Base-by-base conservation (phyloP, 2,888 invertebrate genomes). In the Callosobruchus maculatus region DNA sequence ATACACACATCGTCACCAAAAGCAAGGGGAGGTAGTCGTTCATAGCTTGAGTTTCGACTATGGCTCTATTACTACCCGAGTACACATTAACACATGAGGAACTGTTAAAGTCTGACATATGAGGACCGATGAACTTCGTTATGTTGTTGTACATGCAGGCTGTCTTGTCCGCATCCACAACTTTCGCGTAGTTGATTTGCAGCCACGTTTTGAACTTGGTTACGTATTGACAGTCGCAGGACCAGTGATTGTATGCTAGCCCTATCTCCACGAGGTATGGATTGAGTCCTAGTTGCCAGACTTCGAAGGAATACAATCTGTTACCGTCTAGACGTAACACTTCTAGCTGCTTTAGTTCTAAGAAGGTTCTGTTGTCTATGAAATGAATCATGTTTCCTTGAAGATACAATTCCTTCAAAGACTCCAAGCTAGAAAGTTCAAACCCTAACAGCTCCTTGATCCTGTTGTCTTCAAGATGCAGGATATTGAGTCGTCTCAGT, bases 381-480 rank as follows among this genome's bases (percentile, higher is more conserved):
- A 91, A 92, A 81, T 92, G 90, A 82, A 97, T 92, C 86, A 92
- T 90, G 88, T 97, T 97, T 84, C 93, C 93, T 85, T 97, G 95
- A 78, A 97, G 89, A 88, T 96, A 96, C 74, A 97, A 89, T 85
- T 97, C 97, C 75, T 93, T 91, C 80, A 97, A 90, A 85, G 92
- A 93, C 85, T 95, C 95, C 81, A 97, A 87, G 78, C 93, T 93
- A 76, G 92, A 91, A 84, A 97, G 90, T 87, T 97, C 97, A 83
- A 93, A 94, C 72, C 96, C 97, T 81, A 93, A 88, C 79, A 97
- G 89, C 80, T 92, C 91, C 83, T 92, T 92, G 80, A 97, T 92
- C 84, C 92, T 91, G 87, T 97, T 97, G 85, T 95, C 93, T 87
- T 97, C 96, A 84, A 97, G 90, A 88, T 97, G 96, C 79, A 97